phyloP scores from a whole-genome alignment of 2,113 vertebrate species.

The Heteronetta atricapilla region DNA sequence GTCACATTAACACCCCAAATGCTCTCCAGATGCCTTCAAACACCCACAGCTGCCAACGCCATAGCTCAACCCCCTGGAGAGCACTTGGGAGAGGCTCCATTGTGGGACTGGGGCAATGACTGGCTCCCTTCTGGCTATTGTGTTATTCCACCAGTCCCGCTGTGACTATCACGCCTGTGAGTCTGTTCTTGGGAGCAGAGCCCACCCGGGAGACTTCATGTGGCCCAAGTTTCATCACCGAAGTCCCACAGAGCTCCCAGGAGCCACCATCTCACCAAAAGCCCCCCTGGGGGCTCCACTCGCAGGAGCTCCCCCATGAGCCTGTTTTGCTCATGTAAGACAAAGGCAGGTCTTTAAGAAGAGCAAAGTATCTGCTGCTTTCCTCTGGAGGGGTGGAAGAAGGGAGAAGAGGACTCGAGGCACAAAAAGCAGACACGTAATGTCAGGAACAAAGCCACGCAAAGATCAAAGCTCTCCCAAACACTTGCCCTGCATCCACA shows the following conservation, averaged over 20 bases:
- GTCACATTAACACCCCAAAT: not conserved
- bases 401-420: not conserved
- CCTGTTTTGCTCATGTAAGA: not conserved
- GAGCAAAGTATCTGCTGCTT: not conserved
- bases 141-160: not conserved
- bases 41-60: not conserved
- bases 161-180: not conserved
- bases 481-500: not conserved
- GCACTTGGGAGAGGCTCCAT: not conserved
- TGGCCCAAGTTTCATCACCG: not conserved
- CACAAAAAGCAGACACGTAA: not conserved
- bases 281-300: not conserved
- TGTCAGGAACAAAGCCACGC: fast-evolving
- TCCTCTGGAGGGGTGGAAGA: not conserved
- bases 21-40: conserved; percentile 6
- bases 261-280: not conserved
- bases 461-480: not conserved
- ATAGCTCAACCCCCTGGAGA: not conserved
- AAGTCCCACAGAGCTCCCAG: not conserved
- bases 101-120: not conserved
- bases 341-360: not conserved
- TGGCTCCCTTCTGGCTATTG: not conserved
- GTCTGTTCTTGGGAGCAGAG: fast-evolving
- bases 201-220: not conserved
- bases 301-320: fast-evolving